These are phyloP conservation scores for Bombus consobrinus DNA, from an alignment of 1,140 invertebrate genomes.

Conservation along the genomic window DNA sequence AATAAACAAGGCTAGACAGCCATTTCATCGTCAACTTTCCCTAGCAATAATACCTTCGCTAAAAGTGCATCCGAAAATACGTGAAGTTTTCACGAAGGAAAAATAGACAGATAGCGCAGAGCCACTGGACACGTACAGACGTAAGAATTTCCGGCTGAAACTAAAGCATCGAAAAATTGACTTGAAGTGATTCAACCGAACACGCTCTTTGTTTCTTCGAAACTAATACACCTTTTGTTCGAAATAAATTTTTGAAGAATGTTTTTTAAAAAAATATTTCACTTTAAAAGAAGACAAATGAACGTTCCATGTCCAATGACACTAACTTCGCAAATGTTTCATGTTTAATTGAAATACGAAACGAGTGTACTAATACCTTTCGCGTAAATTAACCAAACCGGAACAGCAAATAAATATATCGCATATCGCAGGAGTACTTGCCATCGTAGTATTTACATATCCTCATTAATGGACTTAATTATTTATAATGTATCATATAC, in stretches of 20 bases:
- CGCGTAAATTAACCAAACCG: conserved; percentile 16
- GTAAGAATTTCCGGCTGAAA: too few species aligned
- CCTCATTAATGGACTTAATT: conserved; percentile 24
- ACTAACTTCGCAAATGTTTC: not conserved
- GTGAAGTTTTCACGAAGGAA: too few species aligned
- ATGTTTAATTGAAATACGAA: not conserved
- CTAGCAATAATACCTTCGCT: too few species aligned
- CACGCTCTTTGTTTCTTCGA: too few species aligned
- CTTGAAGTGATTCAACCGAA: too few species aligned
- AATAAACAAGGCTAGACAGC: too few species aligned
- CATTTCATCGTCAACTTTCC: too few species aligned
- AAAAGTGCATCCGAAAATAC: too few species aligned
- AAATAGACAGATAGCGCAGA: too few species aligned
- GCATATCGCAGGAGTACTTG: not conserved
- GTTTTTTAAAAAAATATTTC: not conserved
- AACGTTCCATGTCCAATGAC: not conserved
- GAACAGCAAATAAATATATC: conserved; percentile 24
- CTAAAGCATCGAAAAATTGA: too few species aligned
- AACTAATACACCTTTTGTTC: too few species aligned
- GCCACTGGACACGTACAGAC: too few species aligned
- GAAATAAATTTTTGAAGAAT: not conserved
- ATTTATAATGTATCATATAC: not conserved
- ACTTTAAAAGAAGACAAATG: not conserved
- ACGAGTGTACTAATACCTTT: not conserved
- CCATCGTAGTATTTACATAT: conserved; percentile 27